phyloP scores from a whole-genome alignment of 2,888 invertebrate genomes.

The Coenonympha arcania region DNA sequence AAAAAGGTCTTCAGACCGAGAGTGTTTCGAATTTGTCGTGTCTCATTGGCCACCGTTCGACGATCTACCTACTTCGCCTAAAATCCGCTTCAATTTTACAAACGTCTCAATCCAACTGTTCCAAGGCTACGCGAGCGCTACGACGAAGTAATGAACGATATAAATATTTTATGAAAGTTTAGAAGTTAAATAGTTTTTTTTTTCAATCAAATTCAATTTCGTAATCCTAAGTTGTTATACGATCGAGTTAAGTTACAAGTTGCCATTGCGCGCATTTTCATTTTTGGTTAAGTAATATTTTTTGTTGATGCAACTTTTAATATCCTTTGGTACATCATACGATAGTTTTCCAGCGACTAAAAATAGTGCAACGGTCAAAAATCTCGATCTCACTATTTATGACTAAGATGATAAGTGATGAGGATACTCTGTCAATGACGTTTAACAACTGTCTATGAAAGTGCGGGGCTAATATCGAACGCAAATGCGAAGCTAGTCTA shows the following conservation, averaged over 20 bases:
- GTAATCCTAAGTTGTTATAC: constrained; percentile 48
- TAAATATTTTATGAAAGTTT: constrained; percentile 64
- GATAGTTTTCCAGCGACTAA: background rate
- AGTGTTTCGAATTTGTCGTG: background rate
- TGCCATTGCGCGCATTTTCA: constrained; percentile 5
- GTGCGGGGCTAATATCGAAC: constrained; percentile 33
- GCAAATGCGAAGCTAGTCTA: constrained; percentile 46
- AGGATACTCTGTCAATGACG: constrained; percentile 41
- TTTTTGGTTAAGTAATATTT: background rate
- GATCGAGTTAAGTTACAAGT: constrained; percentile 16
- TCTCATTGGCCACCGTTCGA: constrained; percentile 27
- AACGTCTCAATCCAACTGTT: constrained; percentile 38
- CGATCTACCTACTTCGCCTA: constrained; percentile 45
- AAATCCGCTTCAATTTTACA: constrained; percentile 38
- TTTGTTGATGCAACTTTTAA: background rate
- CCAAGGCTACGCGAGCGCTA: constrained; percentile 51
- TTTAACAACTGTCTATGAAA: constrained; percentile 17
- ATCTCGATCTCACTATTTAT: constrained; percentile 13
- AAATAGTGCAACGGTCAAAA: constrained; percentile 16
- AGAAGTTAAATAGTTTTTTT: constrained; percentile 53
- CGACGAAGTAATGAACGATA: constrained; percentile 51
- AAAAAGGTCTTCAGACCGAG: constrained; percentile 5
- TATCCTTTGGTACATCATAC: too few relatives aligned
- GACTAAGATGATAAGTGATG: constrained; percentile 48
- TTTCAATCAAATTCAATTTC: constrained; percentile 60